Conservation (phyloP, 1,140 invertebrate species). For the Thalassaphorura encarpata region DNA sequence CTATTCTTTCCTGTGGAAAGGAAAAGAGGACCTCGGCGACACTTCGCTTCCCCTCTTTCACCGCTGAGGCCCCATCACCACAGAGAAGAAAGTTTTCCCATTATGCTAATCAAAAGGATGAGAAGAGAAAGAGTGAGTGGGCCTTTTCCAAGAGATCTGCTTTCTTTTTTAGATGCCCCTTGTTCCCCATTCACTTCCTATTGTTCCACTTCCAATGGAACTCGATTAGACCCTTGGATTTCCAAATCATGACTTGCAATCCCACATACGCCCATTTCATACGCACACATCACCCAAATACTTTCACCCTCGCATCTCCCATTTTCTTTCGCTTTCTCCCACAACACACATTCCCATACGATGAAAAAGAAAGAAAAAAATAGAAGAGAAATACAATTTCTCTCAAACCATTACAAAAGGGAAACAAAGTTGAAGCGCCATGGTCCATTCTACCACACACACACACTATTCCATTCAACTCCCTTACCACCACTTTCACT, state of each 20-base stretch:
- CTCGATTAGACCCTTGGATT: conserved; percentile 16
- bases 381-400: too few species aligned
- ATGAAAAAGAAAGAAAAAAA: neutral
- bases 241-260: conserved; percentile 19
- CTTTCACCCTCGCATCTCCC: neutral
- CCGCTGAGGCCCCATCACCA: too few species aligned
- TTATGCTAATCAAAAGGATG: conserved; percentile 31
- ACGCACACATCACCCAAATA: neutral
- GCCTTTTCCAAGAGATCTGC: conserved; percentile 2
- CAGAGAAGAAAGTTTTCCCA: conserved; percentile 29
- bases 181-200: conserved; percentile 16
- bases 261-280: neutral
- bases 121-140: conserved; percentile 19
- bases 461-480: neutral
- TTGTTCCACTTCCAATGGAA: conserved; percentile 1
- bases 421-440: neutral
- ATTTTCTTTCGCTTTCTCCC: neutral
- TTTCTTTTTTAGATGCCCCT: conserved; percentile 24
- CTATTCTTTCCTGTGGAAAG: too few species aligned
- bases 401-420: too few species aligned
- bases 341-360: neutral
- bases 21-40: neutral
- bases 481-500: neutral
- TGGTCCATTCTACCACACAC: neutral
- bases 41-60: neutral